Evolutionary conservation across 2,113 vertebrate genomes (phyloP), one percentile per base, ranked within the genome.

Genomic region (Pagrus major): DNA sequence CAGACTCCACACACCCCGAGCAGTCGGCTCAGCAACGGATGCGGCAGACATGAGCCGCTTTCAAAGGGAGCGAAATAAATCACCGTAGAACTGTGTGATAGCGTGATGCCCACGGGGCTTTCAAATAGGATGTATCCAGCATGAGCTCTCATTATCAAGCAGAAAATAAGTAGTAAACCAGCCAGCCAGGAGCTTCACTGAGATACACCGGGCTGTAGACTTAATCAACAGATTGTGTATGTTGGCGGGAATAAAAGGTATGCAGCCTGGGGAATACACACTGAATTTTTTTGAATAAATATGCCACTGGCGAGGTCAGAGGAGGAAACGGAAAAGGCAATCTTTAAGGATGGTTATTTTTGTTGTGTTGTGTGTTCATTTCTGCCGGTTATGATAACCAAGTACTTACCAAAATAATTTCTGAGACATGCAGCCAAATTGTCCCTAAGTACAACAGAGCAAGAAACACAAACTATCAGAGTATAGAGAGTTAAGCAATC

Each of bases 31-130:
- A 35, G 54, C 60, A 54, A 47, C 46, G 69, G 33, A 78, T 75
- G 80, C 85, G 7, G 21, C 59, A 80, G 77, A 80, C 85, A 76
- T 60, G 72, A 80, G 75, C 68, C 6, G 64, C 73, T 87, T 88
- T 84, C 77, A 87, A 71, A 83, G 65, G 70, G 35, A 81, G 78
- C 60, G 63, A 80, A 91, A 90, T 90, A 91, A 86, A 92, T 90
- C 85, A 89, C 56, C 80, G 78, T 46, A 77, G 58, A 88, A 89
- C 88, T 76, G 52, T 87, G 77, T 63, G 86, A 86, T 87, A 83
- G 72, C 65, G 37, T 66, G 54, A 76, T 66, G 79, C 81, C 83
- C 65, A 8, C 4, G 27, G 88, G 89, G 81, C 41, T 70, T 78
- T 83, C 60, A 72, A 68, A 78, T 76, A 49, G 84, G 81, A 88